Conservation (phyloP, 2,113 vertebrate genomes). For the Leucosticte australis region DNA sequence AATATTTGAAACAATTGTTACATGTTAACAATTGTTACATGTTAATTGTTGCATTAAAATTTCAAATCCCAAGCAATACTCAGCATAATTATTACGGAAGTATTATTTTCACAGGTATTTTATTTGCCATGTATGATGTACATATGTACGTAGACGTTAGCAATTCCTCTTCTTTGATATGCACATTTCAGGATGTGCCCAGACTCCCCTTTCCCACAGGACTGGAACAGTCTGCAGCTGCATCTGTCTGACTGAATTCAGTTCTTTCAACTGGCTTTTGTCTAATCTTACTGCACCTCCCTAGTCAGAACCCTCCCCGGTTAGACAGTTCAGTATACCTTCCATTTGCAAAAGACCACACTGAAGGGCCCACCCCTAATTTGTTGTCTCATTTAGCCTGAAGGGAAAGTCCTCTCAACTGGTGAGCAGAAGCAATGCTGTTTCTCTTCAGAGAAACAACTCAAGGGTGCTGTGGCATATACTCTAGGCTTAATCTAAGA, state of each 20-base stretch:
- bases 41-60: neutral
- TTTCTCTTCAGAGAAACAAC: constrained; percentile 56
- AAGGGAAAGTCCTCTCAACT: constrained; percentile 40
- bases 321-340: constrained; percentile 43
- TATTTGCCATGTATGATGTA: neutral
- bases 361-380: constrained; percentile 71
- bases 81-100: neutral
- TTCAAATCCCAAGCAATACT: neutral
- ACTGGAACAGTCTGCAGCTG: neutral
- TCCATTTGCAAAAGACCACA: constrained; percentile 76
- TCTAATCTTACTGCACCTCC: constrained; percentile 53
- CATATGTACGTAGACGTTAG: neutral
- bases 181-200: neutral
- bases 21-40: neutral
- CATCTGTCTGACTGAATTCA: neutral
- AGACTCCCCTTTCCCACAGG: neutral
- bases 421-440: constrained; percentile 15
- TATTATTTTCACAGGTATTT: neutral
- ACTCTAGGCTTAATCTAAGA: constrained; percentile 72
- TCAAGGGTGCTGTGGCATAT: constrained; percentile 41
- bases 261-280: constrained; percentile 50
- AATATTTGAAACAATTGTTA: neutral
- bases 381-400: constrained; percentile 60
- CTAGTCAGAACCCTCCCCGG: constrained; percentile 60
- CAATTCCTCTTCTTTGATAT: neutral